These are phyloP conservation scores for Agrilus cyanescens DNA, from an alignment of 2,888 invertebrate species.

Conservation along the genomic window DNA sequence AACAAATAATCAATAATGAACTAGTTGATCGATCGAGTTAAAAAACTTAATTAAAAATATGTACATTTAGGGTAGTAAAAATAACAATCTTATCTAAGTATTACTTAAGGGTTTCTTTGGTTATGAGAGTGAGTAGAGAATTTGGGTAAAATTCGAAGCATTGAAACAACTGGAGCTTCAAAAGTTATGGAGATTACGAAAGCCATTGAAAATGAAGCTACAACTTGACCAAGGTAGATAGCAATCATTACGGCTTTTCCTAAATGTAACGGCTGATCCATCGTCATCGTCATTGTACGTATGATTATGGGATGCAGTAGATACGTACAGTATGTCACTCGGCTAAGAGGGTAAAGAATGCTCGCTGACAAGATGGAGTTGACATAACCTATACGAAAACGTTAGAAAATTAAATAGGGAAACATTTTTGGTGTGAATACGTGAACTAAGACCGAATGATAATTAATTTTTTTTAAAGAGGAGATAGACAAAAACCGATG, in stretches of 20 bases:
- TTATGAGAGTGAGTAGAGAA: constrained; percentile 16
- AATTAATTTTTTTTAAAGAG: no score
- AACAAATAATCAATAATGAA: no score
- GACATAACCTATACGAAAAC: constrained; percentile 43
- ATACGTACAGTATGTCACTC: constrained; percentile 80
- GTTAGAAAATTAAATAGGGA: not conserved
- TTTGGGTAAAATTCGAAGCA: constrained; percentile 49
- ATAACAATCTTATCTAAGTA: no score
- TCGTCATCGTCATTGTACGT: constrained; percentile 65
- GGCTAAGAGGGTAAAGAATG: constrained; percentile 70
- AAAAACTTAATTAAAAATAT: no score
- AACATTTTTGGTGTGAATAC: no score
- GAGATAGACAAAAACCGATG: no score
- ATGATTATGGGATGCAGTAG: constrained; percentile 75
- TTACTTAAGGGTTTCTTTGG: not conserved
- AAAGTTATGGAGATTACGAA: constrained; percentile 71
- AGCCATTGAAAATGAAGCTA: constrained; percentile 64
- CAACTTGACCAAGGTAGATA: constrained; percentile 70
- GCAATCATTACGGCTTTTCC: constrained; percentile 67
- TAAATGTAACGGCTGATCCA: constrained; percentile 72
- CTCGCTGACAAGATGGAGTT: constrained; percentile 62
- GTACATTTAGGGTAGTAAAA: no score
- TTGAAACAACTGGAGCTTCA: constrained; percentile 75
- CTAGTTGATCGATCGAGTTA: no score
- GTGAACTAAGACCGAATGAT: no score